Base-by-base conservation (phyloP, 1,140 invertebrate species). In the Tribolium castaneum region DNA sequence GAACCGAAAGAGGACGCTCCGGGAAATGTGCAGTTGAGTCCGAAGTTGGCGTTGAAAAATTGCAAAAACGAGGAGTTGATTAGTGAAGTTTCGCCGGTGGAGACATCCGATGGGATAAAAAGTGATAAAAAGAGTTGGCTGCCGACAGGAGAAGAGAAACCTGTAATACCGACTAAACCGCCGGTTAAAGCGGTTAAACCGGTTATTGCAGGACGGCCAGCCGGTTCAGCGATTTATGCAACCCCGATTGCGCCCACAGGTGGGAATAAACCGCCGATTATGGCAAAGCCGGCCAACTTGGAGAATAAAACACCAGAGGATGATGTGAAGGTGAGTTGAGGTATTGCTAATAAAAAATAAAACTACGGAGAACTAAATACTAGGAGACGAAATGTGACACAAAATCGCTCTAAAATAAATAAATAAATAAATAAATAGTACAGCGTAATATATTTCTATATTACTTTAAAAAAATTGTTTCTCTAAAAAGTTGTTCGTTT, bases 111-210 rank as follows among this genome's bases (percentile, higher is more conserved):
- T 56, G 84, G 82, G 71, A n/a, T n/a, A n/a, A 88, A 88, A 70
- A 86, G 87, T 12, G 90, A 90, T 49, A 89, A 88, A 75, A 88
- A 89, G 77, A 82, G 88, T 3, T 92, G 91, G 91, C 91, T 78
- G 2, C 88, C 90, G 14, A 81, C 80, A 12, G 75, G 82, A 1
- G 88, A 90, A 51, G 93, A 93, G 34, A 94, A 94, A 85, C 94
- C 94, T 0, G 87, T 89, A 0, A 92, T 96, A 35, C 92, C 92
- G 4, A 89, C 88, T 16, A 94, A 93, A 86, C 92, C 93, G 1
- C 83, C 88, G 1, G 88, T 91, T 19, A 90, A 90, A 84, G 86
- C 88, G 22, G 83, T 88, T 9, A 90, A 91, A 85, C 90, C 90
- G 4, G 81, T 87, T n/a, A 75, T 88, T 22, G 75, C 80, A 2